Evolutionary conservation across 53 echinoderm and acorn worm species (phyloP), one percentile per base, ranked within the genome.

Genomic region (Zoroaster sp.): DNA sequence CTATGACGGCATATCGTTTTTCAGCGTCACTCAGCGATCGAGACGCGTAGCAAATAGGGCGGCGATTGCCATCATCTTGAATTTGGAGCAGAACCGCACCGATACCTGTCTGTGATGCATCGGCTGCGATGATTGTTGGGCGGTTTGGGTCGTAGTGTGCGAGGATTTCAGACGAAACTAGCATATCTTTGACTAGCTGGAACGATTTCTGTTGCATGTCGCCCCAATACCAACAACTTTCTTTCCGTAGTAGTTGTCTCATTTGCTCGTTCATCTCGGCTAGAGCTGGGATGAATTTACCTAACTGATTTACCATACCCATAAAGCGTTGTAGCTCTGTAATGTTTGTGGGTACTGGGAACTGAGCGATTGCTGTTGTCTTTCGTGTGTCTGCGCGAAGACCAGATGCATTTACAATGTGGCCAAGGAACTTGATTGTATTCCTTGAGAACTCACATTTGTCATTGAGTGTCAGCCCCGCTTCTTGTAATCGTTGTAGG

Each of bases 241-340:
- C 83, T 37, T 94, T 90, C n/a, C 70, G 42, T 23, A 92, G 80
- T 0, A 94, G 89, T 31, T 83, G 69, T 77, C 87, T 30, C 14
- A 89, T 73, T 40, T 87, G 87, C 35, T 92, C 87, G 35, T 42
- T 80, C 5, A 88, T 40, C 9, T 51, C 68, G 0, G 94, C 88
- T 0, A 94, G 33, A 5, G 41, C 28, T 32, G 89, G 89, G 20
- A 89, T 72, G 66, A 94, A 94, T 52, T 94, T 94, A 4, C 87
- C 92, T 23, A 92, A 54, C 21, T 94, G 92, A 5, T 92, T 92
- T 5, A 87, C 92, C 92, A 94, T 94, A 13, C 89, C 90, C 77
- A 92, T 76, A 73, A 94, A 94, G 15, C 89, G 49, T 36, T 69
- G 87, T 1, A 90, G 54, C 33, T 94, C 94, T 17, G 72, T 85